Percentiles rank a stretch among this genome's conserved stretches.
Evolutionary conservation across 2,797 vertebrate species (phyloP).

Genomic region (Danio aesculapii): DNA sequence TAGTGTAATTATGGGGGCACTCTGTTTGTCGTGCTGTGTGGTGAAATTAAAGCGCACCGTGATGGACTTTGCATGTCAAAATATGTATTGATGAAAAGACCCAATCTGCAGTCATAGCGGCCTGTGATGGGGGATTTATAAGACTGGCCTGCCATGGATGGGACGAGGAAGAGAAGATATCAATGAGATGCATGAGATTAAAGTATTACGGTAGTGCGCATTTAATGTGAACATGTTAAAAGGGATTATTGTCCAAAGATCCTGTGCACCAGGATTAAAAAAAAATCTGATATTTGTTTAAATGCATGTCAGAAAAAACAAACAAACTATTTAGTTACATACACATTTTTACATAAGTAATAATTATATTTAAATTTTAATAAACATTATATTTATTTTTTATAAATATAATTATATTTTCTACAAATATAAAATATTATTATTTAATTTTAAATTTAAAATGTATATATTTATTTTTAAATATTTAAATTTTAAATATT

Average conservation of each 20-base stretch:
- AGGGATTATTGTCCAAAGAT: background rate
- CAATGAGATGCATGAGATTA: background rate
- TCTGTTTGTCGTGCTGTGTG: slow-evolving; percentile 84
- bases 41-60: slow-evolving; percentile 83
- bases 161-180: background rate
- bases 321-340: too few species aligned
- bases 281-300: too few species aligned
- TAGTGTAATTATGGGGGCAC: slow-evolving; percentile 95
- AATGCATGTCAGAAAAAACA: too few species aligned
- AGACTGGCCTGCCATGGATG: background rate
- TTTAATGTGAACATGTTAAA: background rate
- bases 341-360: too few species aligned
- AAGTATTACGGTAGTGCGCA: background rate
- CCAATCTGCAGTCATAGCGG: slow-evolving; percentile 93
- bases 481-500: too few species aligned
- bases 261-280: background rate
- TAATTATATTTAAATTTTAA: too few species aligned
- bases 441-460: too few species aligned
- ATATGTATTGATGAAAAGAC: slow-evolving; percentile 90
- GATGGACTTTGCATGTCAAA: slow-evolving; percentile 94
- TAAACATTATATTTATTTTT: too few species aligned
- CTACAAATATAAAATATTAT: too few species aligned
- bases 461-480: too few species aligned
- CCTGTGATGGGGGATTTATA: slow-evolving; percentile 58
- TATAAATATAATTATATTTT: too few species aligned